Conservation (phyloP, 2,113 vertebrate genomes). For the Monopterus albus region DNA sequence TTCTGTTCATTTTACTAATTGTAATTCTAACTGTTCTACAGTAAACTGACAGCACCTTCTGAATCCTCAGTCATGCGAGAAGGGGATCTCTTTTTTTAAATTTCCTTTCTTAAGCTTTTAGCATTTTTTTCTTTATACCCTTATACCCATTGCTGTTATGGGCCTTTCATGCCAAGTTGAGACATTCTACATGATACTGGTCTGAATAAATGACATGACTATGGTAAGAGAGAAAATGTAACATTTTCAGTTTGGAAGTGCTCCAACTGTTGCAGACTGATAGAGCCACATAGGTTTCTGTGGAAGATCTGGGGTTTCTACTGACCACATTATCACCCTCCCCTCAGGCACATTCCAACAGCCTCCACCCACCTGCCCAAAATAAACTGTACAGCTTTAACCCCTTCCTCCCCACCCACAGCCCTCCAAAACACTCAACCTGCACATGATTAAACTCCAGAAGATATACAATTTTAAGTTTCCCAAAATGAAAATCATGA, state of each 20-base stretch:
- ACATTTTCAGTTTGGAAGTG: constrained; percentile 63
- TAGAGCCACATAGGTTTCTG: constrained; percentile 69
- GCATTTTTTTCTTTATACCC: not conserved
- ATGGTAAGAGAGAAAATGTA: constrained; percentile 6
- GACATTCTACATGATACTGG: not conserved
- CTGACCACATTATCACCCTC: constrained; percentile 81
- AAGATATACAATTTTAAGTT: not conserved
- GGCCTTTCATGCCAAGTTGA: not conserved
- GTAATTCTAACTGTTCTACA: too few relatives aligned
- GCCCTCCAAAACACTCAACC: constrained; percentile 5
- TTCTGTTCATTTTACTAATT: too few relatives aligned
- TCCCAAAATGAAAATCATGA: not conserved
- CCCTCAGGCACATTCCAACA: constrained; percentile 84
- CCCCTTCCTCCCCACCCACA: constrained; percentile 62
- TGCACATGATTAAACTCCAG: not conserved
- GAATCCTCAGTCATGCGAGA: not conserved
- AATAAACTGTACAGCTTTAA: constrained; percentile 81
- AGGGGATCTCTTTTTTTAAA: not conserved
- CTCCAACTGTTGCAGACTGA: constrained; percentile 70
- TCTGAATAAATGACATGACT: not conserved
- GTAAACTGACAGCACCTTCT: fast-evolving
- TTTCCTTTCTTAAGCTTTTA: not conserved
- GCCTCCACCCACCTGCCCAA: constrained; percentile 85
- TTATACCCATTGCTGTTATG: too few relatives aligned
- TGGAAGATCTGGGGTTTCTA: constrained; percentile 71